phyloP scores from a whole-genome alignment of 2,113 vertebrate genomes.

The Petroica traversi region DNA sequence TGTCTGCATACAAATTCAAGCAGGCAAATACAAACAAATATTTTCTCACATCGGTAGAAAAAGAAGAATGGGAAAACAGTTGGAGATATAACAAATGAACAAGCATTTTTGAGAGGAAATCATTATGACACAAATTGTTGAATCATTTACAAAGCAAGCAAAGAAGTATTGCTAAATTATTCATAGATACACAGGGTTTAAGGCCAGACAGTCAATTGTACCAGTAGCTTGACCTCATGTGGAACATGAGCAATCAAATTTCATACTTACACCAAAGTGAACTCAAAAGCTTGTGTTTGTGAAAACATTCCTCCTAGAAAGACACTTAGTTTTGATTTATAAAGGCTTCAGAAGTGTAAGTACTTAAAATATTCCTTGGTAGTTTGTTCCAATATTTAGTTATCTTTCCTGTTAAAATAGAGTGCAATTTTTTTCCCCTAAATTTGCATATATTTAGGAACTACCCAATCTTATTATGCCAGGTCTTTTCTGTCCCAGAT shows the following conservation, averaged over 20 bases:
- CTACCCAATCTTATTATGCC: background rate
- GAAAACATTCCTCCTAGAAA: background rate
- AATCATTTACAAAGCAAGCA: background rate
- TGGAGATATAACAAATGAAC: background rate
- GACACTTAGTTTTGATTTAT: background rate
- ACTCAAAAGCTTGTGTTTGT: background rate
- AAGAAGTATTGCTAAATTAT: slow-evolving; percentile 18
- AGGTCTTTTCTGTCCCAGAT: background rate
- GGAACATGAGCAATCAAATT: background rate
- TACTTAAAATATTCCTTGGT: background rate
- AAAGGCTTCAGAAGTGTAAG: background rate
- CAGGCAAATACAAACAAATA: background rate
- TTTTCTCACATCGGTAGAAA: background rate
- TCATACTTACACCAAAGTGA: background rate
- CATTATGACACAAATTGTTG: background rate
- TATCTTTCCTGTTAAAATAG: background rate
- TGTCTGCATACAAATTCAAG: background rate
- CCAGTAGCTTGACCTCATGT: background rate
- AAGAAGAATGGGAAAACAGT: background rate
- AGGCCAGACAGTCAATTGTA: background rate
- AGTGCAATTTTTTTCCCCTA: background rate
- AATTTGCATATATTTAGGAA: background rate
- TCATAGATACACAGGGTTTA: background rate
- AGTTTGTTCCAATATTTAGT: background rate
- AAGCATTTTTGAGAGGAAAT: background rate